phyloP scores from a whole-genome alignment of 1,140 invertebrate species.

The Microplitis demolitor region DNA sequence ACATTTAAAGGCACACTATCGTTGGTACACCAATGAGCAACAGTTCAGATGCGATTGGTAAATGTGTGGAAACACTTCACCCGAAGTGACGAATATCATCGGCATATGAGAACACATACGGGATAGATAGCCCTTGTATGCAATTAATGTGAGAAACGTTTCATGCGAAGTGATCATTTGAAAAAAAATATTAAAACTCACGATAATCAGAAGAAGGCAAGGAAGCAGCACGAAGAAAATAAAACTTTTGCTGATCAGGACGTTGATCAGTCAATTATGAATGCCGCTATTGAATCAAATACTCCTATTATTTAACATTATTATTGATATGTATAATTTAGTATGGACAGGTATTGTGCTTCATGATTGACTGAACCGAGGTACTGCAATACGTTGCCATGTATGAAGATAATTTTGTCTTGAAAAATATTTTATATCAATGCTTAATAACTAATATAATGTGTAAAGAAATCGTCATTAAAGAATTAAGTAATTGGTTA shows the following conservation, averaged over 20 bases:
- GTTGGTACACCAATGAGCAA: conserved; percentile 83
- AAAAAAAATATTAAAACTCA: conserved; percentile 85
- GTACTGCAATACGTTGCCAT: too few relatives aligned
- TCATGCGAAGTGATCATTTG: conserved; percentile 86
- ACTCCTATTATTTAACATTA: too few relatives aligned
- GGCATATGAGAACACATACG: conserved; percentile 81
- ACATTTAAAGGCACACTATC: conserved; percentile 84
- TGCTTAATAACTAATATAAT: too few relatives aligned
- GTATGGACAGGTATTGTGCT: too few relatives aligned
- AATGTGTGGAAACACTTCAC: conserved; percentile 88
- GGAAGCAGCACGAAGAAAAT: conserved; percentile 58
- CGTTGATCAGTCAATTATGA: conserved; percentile 2
- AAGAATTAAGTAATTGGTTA: too few relatives aligned
- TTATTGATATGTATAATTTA: too few relatives aligned
- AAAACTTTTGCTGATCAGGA: conserved; percentile 2
- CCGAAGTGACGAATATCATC: conserved; percentile 84
- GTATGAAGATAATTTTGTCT: too few relatives aligned
- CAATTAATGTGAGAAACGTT: conserved; percentile 75
- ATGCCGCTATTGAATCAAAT: too few relatives aligned
- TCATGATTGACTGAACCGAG: too few relatives aligned
- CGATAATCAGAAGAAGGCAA: conserved; percentile 64
- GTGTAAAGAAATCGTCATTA: too few relatives aligned
- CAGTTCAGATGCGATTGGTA: conserved; percentile 79
- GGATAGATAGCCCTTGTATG: conserved; percentile 83
- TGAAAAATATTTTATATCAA: too few relatives aligned